A percentile compares a stretch with the other conserved stretches of the same genome.
phyloP scores from a whole-genome alignment of 2,888 invertebrate species.

The Drosophila neoperkinsi region DNA sequence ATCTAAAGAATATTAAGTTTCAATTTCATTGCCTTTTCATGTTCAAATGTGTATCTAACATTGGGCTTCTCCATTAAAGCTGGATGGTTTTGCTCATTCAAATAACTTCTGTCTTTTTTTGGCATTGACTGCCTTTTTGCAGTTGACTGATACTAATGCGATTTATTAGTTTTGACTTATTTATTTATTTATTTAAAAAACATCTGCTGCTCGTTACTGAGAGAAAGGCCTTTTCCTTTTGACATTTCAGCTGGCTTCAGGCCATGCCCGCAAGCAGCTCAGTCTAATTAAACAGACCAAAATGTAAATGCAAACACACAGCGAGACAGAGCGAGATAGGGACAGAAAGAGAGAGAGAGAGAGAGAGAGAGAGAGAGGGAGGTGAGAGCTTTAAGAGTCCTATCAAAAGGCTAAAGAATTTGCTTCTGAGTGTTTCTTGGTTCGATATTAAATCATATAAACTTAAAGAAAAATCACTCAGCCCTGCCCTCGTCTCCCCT shows the following conservation, averaged over 20 bases:
- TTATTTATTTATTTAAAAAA: constrained; percentile 13
- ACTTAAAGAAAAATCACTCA: background rate
- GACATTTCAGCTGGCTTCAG: constrained; percentile 12
- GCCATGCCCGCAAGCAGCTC: constrained; percentile 18
- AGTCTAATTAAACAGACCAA: constrained; percentile 49
- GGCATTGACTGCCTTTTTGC: background rate
- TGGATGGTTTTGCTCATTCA: background rate
- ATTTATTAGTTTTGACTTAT: constrained; percentile 14
- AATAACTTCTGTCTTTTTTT: background rate
- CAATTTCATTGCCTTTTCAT: background rate
- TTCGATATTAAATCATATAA: background rate
- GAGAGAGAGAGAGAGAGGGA: background rate
- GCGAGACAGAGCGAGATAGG: background rate
- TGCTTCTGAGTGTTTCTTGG: background rate
- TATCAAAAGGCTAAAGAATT: background rate
- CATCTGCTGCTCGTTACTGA: background rate
- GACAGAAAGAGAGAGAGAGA: background rate
- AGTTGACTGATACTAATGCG: background rate
- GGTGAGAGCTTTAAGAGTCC: background rate
- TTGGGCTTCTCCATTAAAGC: background rate
- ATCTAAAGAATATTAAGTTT: background rate
- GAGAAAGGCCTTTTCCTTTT: background rate
- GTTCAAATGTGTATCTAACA: background rate
- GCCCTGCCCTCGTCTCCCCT: background rate
- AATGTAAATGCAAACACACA: constrained; percentile 27